phyloP scores from a whole-genome alignment of 1,140 invertebrate genomes.

The Oreohelix idahoensis region DNA sequence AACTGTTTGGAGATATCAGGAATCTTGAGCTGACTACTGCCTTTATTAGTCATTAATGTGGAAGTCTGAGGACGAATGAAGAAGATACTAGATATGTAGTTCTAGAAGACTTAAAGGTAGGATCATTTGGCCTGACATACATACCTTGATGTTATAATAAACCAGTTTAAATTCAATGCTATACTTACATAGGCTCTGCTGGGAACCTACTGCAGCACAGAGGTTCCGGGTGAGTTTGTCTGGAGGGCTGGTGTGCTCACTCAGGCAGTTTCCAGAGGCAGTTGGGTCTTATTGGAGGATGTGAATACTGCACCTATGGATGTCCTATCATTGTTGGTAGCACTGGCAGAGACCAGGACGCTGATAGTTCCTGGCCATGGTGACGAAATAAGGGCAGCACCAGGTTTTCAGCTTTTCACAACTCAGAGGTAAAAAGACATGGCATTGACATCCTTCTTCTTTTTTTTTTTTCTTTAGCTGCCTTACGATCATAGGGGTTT shows the following conservation, averaged over 20 bases:
- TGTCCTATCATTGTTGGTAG: slow-evolving; percentile 88
- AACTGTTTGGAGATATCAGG: too few species aligned
- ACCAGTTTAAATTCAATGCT: too few species aligned
- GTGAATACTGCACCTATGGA: slow-evolving; percentile 94
- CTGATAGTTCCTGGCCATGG: slow-evolving; percentile 90
- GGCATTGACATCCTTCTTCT: too few species aligned
- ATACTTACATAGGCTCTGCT: slow-evolving; percentile 89
- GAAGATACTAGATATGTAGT: too few species aligned
- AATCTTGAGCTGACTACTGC: too few species aligned
- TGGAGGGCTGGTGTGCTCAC: slow-evolving; percentile 88
- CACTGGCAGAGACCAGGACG: slow-evolving; percentile 87
- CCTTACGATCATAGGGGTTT: too few species aligned
- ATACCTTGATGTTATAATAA: too few species aligned
- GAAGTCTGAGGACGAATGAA: too few species aligned
- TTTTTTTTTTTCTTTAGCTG: too few species aligned
- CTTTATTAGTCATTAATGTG: too few species aligned
- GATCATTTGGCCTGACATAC: too few species aligned
- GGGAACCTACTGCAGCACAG: slow-evolving; percentile 95
- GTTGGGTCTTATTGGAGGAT: slow-evolving; percentile 96
- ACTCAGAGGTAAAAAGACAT: slow-evolving; percentile 82
- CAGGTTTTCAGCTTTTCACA: slow-evolving; percentile 92
- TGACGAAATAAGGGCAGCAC: slow-evolving; percentile 83
- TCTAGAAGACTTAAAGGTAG: too few species aligned
- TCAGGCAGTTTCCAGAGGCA: slow-evolving; percentile 87
- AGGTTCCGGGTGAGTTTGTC: slow-evolving; percentile 96